phyloP scores from a whole-genome alignment of 2,888 invertebrate genomes.

The Ornithoptera priamus region DNA sequence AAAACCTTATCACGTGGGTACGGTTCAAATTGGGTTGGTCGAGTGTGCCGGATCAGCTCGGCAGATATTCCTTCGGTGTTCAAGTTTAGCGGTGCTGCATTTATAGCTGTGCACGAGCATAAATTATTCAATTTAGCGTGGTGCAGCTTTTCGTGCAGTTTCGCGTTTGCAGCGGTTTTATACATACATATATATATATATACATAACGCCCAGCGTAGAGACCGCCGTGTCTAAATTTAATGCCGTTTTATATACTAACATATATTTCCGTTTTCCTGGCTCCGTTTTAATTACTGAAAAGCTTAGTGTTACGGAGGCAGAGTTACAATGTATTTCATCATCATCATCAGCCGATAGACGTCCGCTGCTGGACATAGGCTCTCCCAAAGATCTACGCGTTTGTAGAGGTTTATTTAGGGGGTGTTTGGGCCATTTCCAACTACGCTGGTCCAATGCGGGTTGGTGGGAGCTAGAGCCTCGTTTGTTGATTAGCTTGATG shows the following conservation, averaged over 20 bases:
- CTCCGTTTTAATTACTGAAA: neutral
- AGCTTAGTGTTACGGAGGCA: neutral
- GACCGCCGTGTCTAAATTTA: constrained; percentile 1
- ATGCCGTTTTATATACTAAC: constrained; percentile 4
- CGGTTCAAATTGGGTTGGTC: too few species aligned
- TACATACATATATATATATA: constrained; percentile 4
- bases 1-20: too few species aligned
- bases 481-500: too few species aligned
- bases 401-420: too few species aligned
- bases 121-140: constrained; percentile 4
- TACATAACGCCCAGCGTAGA: neutral
- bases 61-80: constrained; percentile 2
- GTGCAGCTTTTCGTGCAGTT: neutral
- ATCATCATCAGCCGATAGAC: too few species aligned
- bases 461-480: too few species aligned
- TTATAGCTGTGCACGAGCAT: neutral
- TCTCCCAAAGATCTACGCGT: too few species aligned
- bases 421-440: too few species aligned
- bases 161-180: neutral
- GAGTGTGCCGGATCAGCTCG: neutral
- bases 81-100: neutral
- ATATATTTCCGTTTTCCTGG: too few species aligned
- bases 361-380: too few species aligned
- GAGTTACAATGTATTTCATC: too few species aligned
- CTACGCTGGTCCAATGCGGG: too few species aligned